Percentiles rank a stretch among this genome's conserved stretches.
phyloP scores from a whole-genome alignment of 1,140 invertebrate genomes.

The Wiebesia pumilae region DNA sequence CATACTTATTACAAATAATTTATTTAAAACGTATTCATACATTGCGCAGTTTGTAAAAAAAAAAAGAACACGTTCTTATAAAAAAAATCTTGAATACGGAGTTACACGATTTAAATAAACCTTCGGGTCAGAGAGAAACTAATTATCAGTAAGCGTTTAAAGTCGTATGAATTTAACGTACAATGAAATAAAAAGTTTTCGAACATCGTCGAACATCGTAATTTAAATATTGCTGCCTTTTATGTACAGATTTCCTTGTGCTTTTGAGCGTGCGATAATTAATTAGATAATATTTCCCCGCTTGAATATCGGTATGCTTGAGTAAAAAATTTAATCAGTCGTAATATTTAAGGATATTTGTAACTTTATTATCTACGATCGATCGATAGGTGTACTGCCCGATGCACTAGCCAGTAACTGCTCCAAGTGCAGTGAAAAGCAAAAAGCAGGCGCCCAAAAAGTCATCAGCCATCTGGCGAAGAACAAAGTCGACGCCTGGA shows the following conservation, averaged over 20 bases:
- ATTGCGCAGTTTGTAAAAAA: background rate
- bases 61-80: background rate
- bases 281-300: background rate
- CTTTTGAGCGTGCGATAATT: background rate
- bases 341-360: no score
- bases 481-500: constrained; percentile 78
- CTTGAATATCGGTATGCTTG: no score
- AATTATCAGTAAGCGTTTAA: no score
- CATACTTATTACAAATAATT: background rate
- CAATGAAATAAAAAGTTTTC: no score
- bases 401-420: constrained; percentile 80
- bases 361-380: background rate
- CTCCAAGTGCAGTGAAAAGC: constrained; percentile 78
- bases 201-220: no score
- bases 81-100: background rate
- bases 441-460: constrained; percentile 75
- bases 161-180: background rate
- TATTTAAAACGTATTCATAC: constrained; percentile 17
- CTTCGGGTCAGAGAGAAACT: background rate
- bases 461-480: constrained; percentile 76
- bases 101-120: background rate
- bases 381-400: constrained; percentile 72
- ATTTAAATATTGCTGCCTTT: background rate
- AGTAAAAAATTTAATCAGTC: no score
- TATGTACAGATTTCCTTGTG: background rate